Evolutionary conservation across 35 echinoderm and acorn worm species (phyloP).

Genomic region (Heliocidaris erythrogramma): DNA sequence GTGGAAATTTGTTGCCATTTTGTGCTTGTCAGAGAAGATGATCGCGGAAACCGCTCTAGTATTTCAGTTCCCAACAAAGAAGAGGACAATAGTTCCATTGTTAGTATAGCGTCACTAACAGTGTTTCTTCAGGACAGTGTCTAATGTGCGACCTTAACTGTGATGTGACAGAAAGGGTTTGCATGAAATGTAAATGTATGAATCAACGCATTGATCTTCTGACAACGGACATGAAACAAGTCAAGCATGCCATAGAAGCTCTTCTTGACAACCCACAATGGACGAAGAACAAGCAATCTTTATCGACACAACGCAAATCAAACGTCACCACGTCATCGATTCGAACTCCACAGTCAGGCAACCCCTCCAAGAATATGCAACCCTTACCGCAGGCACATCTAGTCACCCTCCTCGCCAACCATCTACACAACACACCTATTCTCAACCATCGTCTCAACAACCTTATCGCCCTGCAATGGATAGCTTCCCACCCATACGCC

Average conservation of each 20-base stretch:
- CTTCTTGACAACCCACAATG: not conserved
- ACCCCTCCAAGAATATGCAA: no score
- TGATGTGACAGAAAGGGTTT: not conserved
- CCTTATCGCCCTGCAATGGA: no score
- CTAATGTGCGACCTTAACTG: not conserved
- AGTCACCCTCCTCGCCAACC: no score
- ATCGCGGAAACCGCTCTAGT: not conserved
- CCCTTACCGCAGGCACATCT: no score
- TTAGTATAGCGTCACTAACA: not conserved
- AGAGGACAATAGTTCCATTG: no score
- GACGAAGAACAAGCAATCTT: no score
- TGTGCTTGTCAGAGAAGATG: not conserved
- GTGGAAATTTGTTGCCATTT: not conserved
- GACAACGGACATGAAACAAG: not conserved
- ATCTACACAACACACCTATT: no score
- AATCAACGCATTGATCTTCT: not conserved
- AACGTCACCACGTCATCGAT: no score
- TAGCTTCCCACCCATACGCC: no score
- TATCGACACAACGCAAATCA: no score
- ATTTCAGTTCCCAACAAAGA: not conserved
- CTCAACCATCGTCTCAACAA: no score
- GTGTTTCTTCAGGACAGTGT: not conserved
- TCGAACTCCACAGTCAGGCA: no score
- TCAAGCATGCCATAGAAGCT: not conserved
- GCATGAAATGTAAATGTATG: slow-evolving; percentile 20